A percentile compares a stretch with the other conserved stretches of the same genome.
phyloP scores from a whole-genome alignment of 2,888 invertebrate genomes.

The Rotaria sp. region DNA sequence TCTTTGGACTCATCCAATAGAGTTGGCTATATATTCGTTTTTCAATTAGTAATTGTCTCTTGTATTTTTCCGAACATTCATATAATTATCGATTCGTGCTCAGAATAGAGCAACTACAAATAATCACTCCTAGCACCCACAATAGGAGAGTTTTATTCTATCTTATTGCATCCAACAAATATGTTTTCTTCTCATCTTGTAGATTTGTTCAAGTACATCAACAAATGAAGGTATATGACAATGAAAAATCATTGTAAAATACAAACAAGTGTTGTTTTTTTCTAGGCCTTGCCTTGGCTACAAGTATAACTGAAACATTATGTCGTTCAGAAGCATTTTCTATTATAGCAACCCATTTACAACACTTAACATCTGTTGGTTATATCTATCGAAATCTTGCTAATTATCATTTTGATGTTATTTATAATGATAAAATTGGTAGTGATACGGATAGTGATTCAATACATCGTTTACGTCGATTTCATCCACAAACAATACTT shows the following conservation, averaged over 20 bases:
- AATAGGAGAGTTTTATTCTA: too few relatives aligned
- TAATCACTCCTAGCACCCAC: too few relatives aligned
- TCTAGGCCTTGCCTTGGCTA: background rate
- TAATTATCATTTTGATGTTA: slow-evolving; percentile 22
- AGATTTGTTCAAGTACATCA: slow-evolving; percentile 21
- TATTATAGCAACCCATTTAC: slow-evolving; percentile 1
- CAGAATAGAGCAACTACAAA: too few relatives aligned
- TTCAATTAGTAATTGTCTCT: too few relatives aligned
- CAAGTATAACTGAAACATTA: slow-evolving; percentile 23
- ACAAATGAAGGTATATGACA: background rate
- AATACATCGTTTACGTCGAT: background rate
- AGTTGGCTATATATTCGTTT: too few relatives aligned
- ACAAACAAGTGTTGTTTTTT: background rate
- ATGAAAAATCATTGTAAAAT: background rate
- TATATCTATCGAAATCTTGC: background rate
- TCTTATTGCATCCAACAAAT: too few relatives aligned
- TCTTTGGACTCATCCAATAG: too few relatives aligned
- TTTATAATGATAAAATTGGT: background rate
- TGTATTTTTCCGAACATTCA: too few relatives aligned
- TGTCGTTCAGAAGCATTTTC: background rate
- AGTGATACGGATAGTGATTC: background rate
- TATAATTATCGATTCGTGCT: too few relatives aligned
- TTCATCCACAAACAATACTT: background rate
- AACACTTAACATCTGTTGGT: slow-evolving; percentile 27
- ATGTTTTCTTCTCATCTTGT: too few relatives aligned